Conservation (phyloP, 2,888 invertebrate species). For the Synergus japonicus region DNA sequence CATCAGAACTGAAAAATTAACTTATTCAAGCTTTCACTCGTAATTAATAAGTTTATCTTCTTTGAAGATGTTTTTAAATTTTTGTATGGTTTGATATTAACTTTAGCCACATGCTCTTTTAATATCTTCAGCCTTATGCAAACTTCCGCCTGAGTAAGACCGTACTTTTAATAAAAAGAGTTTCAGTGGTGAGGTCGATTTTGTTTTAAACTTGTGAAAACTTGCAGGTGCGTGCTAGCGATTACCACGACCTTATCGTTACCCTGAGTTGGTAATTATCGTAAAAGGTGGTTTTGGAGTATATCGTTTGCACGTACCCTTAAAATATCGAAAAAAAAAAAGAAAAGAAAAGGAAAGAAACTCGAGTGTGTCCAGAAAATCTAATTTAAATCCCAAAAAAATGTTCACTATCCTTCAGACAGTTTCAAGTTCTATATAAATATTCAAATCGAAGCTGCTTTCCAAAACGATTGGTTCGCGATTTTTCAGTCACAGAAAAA, state of each 20-base stretch:
- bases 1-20: too few relatives aligned
- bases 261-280: conserved; percentile 2
- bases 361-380: neutral
- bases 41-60: too few relatives aligned
- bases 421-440: too few relatives aligned
- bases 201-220: conserved; percentile 31
- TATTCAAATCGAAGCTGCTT: neutral
- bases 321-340: neutral
- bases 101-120: neutral
- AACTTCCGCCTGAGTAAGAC: neutral
- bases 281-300: conserved; percentile 3
- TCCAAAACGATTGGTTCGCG: neutral
- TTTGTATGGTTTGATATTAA: neutral
- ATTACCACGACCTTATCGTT: conserved; percentile 30
- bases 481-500: neutral
- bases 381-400: neutral
- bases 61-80: neutral
- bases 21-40: too few relatives aligned
- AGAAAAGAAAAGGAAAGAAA: neutral
- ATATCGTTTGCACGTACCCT: conserved; percentile 20
- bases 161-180: conserved; percentile 13
- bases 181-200: conserved; percentile 5
- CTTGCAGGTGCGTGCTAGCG: conserved; percentile 25
- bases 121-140: neutral
- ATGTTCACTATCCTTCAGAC: neutral